These are phyloP conservation scores for Montipora capitata DNA, from an alignment of 92 coral and sea anemone genomes.

Conservation along the genomic window DNA sequence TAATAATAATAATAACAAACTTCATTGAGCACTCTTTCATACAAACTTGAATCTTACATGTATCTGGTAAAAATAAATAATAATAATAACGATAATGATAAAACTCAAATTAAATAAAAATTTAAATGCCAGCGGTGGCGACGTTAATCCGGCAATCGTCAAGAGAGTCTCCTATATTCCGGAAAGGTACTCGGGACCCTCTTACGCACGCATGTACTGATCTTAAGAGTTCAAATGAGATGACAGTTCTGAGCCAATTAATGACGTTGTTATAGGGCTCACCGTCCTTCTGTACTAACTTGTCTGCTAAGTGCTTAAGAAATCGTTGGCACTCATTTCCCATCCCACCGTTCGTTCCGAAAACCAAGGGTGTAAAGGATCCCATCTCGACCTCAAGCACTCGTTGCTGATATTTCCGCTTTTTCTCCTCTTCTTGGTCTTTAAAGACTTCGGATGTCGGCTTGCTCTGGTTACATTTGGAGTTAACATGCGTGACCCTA, in stretches of 20 bases:
- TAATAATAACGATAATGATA: too few species aligned
- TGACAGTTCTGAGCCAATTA: constrained; percentile 36
- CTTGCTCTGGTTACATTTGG: not conserved
- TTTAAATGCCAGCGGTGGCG: too few species aligned
- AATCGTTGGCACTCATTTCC: constrained; percentile 17
- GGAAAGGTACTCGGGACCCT: too few species aligned
- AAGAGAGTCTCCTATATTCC: too few species aligned
- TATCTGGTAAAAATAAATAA: too few species aligned
- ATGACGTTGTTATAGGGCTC: constrained; percentile 33
- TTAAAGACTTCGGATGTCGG: not conserved
- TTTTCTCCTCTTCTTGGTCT: not conserved
- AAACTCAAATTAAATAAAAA: too few species aligned
- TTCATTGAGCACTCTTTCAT: too few species aligned
- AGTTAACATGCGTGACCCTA: constrained; percentile 4
- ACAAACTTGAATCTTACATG: too few species aligned
- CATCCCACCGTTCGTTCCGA: constrained; percentile 16
- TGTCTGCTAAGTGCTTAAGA: constrained; percentile 38
- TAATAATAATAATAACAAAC: too few species aligned
- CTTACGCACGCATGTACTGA: too few species aligned
- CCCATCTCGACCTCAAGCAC: constrained; percentile 1
- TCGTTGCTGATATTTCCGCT: not conserved
- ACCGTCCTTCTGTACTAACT: constrained; percentile 36
- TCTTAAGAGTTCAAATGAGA: constrained; percentile 20
- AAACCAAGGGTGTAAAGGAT: constrained; percentile 15
- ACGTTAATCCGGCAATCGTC: too few species aligned